phyloP scores from a whole-genome alignment of 2,113 vertebrate species.

The Onychostruthus taczanowskii region DNA sequence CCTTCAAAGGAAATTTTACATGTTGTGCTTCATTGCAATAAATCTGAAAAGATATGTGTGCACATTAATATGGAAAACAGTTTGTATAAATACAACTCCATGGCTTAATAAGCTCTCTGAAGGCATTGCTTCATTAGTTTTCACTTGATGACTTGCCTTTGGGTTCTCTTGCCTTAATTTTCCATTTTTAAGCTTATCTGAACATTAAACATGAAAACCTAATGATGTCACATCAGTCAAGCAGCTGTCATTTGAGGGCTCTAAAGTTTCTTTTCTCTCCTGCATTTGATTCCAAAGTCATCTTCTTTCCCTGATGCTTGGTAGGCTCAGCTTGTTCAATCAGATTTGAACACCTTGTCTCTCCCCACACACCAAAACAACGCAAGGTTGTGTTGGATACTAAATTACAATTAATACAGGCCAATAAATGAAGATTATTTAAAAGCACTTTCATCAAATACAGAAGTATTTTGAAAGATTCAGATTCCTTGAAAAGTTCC shows the following conservation, averaged over 20 bases:
- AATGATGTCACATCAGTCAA: conserved; percentile 56
- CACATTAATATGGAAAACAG: not conserved
- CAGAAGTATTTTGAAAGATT: not conserved
- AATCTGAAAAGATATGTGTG: not conserved
- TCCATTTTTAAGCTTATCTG: conserved; percentile 81
- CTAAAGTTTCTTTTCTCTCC: conserved; percentile 78
- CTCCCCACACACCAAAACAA: not conserved
- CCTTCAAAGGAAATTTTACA: not conserved
- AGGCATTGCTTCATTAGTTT: not conserved
- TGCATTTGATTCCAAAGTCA: not conserved
- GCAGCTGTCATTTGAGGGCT: conserved; percentile 76
- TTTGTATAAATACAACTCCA: not conserved
- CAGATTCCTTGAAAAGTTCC: not conserved
- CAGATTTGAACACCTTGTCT: not conserved
- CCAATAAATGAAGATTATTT: not conserved
- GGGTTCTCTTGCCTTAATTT: conserved; percentile 39
- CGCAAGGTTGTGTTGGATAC: not conserved
- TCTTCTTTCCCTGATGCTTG: not conserved
- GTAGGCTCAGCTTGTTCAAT: not conserved
- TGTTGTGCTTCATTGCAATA: not conserved
- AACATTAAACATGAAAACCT: conserved; percentile 58
- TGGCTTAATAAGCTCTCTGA: not conserved
- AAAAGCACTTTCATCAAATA: not conserved
- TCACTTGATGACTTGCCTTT: not conserved
- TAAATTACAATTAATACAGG: not conserved